These are phyloP conservation scores for Gryon sp. DNA, from an alignment of 1,140 invertebrate species.

Conservation along the genomic window DNA sequence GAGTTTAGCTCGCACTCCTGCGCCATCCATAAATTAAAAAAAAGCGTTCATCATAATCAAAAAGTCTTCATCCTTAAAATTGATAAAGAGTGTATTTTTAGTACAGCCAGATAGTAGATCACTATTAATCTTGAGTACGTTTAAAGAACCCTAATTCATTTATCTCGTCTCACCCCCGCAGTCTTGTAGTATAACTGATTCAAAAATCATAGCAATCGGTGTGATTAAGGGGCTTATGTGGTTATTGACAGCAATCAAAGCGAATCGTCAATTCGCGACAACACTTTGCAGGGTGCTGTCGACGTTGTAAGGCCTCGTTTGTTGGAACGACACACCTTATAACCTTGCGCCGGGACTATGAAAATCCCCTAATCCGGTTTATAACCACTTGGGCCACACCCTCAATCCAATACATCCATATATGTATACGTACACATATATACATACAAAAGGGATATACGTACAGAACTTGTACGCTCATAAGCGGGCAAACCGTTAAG, in stretches of 20 bases:
- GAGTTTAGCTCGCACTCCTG: too few species aligned
- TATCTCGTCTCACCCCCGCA: too few species aligned
- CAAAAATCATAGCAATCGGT: neutral
- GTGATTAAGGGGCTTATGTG: slow-evolving; percentile 22
- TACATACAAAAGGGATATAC: neutral
- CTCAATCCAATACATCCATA: slow-evolving; percentile 53
- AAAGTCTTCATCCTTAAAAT: too few species aligned
- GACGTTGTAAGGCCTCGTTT: slow-evolving; percentile 45
- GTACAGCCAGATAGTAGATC: too few species aligned
- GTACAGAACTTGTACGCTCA: neutral
- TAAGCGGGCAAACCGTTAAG: slow-evolving; percentile 17
- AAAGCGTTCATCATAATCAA: too few species aligned
- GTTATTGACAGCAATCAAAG: slow-evolving; percentile 21
- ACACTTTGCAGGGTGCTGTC: slow-evolving; percentile 31
- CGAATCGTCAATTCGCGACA: slow-evolving; percentile 14
- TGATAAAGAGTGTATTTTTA: too few species aligned
- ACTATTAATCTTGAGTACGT: too few species aligned
- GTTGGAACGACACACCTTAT: slow-evolving; percentile 44
- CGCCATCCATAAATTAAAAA: too few species aligned
- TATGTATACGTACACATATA: neutral
- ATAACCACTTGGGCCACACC: slow-evolving; percentile 75
- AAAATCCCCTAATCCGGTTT: slow-evolving; percentile 74
- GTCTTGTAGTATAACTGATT: too few species aligned
- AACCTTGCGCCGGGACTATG: slow-evolving; percentile 37
- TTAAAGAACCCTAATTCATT: too few species aligned